Base-by-base conservation (phyloP, 2,888 invertebrate genomes). In the Eupithecia subumbrata region DNA sequence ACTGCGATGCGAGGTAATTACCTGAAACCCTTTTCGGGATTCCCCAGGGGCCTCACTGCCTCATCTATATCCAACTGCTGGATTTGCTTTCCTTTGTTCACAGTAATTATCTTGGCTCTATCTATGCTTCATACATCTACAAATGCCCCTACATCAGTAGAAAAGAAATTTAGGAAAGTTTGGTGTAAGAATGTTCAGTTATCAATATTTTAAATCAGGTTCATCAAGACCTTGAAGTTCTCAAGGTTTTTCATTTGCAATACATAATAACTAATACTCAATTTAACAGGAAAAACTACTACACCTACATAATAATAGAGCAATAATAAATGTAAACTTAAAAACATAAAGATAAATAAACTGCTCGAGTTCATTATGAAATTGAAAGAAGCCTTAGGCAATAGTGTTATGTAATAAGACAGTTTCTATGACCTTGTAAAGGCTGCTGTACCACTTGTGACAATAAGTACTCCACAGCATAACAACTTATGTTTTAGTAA, bases 1-100 rank as follows among this genome's bases (percentile, higher is more conserved):
- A 83, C 92, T 98, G 2, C 95, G 97, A 87, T 97, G 97, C 84
- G 98, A 98, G 96, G 98, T 98, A 95, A 91, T 92, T 60, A 14
- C 52, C 52, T 71, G 30, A 43, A 43, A 22, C 75, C 75, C 37
- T 5, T 11, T 77, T 77, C 76, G 76, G 74, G 69, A 64, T 75
- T 77, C 78, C 73, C 64, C 74, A 68, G 66, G 16, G 60, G 25
- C 5, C 60, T 25, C 5, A 11, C 22, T 25, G 25, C 60, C 4
- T 45, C 64, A 64, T 64, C 9, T 60, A 3, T 14, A 18, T 34
- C 64, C 12, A 4, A 30, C 34, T 64, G 34, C 64, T 34, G 60
- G 22, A 14, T 60, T 25, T 60, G 12, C 14, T 60, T 25, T 60
- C n/a, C 5, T 60, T 14, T 60, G 60, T 60, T 25, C 60, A 14